Evolutionary conservation across 2,888 invertebrate species (phyloP), one percentile per base, ranked within the genome.

Genomic region (Ophioninae sp.): DNA sequence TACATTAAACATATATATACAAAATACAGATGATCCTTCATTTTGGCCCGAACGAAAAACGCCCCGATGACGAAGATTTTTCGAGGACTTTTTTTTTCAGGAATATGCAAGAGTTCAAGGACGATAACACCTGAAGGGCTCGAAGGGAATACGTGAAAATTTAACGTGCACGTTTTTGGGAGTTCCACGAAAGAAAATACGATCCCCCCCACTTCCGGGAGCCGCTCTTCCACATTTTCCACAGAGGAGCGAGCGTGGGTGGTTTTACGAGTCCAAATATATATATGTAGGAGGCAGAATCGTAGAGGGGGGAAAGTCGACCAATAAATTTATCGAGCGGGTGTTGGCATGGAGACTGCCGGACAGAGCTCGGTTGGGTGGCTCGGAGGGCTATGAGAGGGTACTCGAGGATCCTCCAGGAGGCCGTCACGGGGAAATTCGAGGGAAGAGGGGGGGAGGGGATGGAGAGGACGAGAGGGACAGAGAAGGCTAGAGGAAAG

Each of bases 261-360:
- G 65, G 30, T 58, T 51, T 64, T 39, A 51, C 41, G 44, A 23
- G 20, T 58, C 37, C 22, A n/a, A 41, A 39, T 9, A 71, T 63
- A 23, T n/a, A 22, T 30, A n/a, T 71, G 20, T 67, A 23, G 23
- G 37, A 77, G 58, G 76, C 87, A 86, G 87, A 87, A 89, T 90
- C 90, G 90, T 90, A 88, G 90, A 89, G 90, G 88, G 90, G 90
- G 90, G 88, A 90, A 89, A 89, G 87, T 90, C 92, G 91, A 91
- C 92, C 92, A 92, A 93, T 92, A 92, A 92, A 92, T 92, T 92
- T 92, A 92, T 92, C 92, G 92, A 92, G 92, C 92, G 92, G 90
- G 91, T 91, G 92, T 92, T 92, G 92, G 92, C 92, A 92, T 92
- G 92, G 92, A 92, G 93, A 93, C 91, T 90, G 91, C 91, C 89